Conservation (phyloP, 2,888 invertebrate genomes). For the Pocota personata region DNA sequence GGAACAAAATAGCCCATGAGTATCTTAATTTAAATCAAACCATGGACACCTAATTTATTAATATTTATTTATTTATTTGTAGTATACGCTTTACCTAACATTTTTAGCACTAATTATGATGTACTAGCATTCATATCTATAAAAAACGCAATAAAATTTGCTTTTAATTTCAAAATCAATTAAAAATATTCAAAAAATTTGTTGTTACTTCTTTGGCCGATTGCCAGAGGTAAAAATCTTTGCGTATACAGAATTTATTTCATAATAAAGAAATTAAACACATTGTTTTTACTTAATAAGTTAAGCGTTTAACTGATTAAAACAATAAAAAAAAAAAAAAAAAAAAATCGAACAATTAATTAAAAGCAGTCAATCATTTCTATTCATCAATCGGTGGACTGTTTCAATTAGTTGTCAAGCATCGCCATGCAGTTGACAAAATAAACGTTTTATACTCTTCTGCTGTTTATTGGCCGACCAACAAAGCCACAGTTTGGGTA, state of each 20-base stretch:
- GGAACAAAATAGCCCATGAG: background rate
- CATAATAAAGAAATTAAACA: background rate
- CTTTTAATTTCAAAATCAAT: background rate
- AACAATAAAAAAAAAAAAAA: too few relatives aligned
- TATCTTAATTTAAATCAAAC: background rate
- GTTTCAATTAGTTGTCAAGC: constrained; percentile 6
- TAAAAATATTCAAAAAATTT: constrained; percentile 12
- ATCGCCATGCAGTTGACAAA: background rate
- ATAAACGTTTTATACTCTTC: background rate
- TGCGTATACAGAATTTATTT: background rate
- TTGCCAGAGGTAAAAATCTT: background rate
- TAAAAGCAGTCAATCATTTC: background rate
- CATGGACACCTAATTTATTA: background rate
- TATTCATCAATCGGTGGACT: constrained; percentile 12
- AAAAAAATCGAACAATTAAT: background rate
- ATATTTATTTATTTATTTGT: background rate
- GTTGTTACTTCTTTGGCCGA: background rate
- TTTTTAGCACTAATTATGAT: background rate
- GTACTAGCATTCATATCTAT: background rate
- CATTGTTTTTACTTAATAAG: background rate
- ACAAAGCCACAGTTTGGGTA: background rate
- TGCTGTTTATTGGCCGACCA: background rate
- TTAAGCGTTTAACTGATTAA: background rate
- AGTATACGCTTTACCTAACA: too few relatives aligned
- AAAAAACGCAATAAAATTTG: background rate